A percentile compares a stretch with the other conserved stretches of the same genome.
phyloP scores from a whole-genome alignment of 1,140 invertebrate genomes.

The Onthophagus taurus region DNA sequence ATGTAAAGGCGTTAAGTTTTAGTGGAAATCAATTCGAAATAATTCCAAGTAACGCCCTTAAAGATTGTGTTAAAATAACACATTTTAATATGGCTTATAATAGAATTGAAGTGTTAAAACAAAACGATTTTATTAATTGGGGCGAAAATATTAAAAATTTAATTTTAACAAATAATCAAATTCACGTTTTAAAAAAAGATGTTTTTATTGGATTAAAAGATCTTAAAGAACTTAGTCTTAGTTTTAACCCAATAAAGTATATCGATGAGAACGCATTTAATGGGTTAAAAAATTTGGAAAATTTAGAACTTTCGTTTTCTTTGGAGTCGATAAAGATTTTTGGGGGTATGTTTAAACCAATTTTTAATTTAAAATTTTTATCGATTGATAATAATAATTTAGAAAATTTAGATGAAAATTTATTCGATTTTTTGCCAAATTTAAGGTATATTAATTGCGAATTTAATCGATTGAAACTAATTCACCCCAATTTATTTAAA shows the following conservation, averaged over 20 bases:
- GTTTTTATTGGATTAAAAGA: conserved; percentile 60
- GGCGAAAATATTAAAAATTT: conserved; percentile 69
- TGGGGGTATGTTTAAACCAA: conserved; percentile 55
- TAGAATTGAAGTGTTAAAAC: conserved; percentile 62
- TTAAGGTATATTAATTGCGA: conserved; percentile 79
- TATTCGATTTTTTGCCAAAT: conserved; percentile 52
- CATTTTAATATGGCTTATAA: conserved; percentile 85
- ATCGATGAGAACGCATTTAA: conserved; percentile 67
- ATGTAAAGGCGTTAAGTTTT: conserved; percentile 66
- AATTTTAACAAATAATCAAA: conserved; percentile 73
- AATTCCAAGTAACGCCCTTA: conserved; percentile 58
- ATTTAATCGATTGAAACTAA: conserved; percentile 62
- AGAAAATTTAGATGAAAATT: conserved; percentile 51
- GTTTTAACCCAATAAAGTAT: conserved; percentile 76
- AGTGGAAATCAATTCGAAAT: conserved; percentile 67
- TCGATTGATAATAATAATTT: conserved; percentile 84
- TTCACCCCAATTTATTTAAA: conserved; percentile 55
- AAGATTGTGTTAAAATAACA: conserved; percentile 57
- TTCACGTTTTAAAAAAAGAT: conserved; percentile 61
- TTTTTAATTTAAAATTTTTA: conserved; percentile 70
- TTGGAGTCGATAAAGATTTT: conserved; percentile 70
- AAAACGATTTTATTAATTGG: conserved; percentile 68
- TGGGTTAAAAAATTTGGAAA: conserved; percentile 62
- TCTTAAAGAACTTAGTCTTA: conserved; percentile 76
- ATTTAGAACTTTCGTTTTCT: conserved; percentile 76